Percentiles rank a stretch among this genome's conserved stretches.
Evolutionary conservation across 2,888 invertebrate genomes (phyloP).

Genomic region (Brachyptera putata): DNA sequence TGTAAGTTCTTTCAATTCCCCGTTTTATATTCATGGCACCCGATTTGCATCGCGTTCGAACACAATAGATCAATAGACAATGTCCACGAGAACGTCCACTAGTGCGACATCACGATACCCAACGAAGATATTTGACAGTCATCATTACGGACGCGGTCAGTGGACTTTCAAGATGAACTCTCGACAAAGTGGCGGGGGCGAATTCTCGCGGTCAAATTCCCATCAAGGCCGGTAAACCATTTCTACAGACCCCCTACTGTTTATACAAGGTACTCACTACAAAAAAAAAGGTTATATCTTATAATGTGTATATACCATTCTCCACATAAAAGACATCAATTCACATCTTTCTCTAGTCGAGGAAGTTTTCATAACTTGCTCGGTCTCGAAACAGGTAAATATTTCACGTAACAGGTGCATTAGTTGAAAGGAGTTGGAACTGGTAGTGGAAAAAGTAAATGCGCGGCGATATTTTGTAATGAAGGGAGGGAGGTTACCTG

Average conservation of each 20-base stretch:
- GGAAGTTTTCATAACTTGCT: not conserved
- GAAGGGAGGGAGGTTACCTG: slow-evolving; percentile 9
- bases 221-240: slow-evolving; percentile 23
- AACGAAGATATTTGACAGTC: not conserved
- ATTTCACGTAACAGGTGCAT: slow-evolving; percentile 9
- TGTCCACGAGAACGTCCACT: slow-evolving; percentile 13
- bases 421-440: too few relatives aligned
- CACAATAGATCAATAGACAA: too few relatives aligned
- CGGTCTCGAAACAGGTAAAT: slow-evolving; percentile 4
- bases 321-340: slow-evolving; percentile 2
- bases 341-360: too few relatives aligned
- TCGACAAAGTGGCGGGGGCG: slow-evolving; percentile 4
- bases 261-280: slow-evolving; percentile 20
- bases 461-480: not conserved
- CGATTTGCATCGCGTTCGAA: too few relatives aligned
- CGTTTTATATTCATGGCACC: too few relatives aligned
- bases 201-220: slow-evolving; percentile 21
- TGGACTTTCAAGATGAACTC: slow-evolving; percentile 1
- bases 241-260: slow-evolving; percentile 16
- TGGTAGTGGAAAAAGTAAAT: slow-evolving; percentile 4
- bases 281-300: slow-evolving; percentile 19
- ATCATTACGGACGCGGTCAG: not conserved
- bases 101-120: not conserved
- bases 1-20: too few relatives aligned
- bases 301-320: too few relatives aligned